These are phyloP conservation scores for Drosophila antonietae DNA, from an alignment of 2,888 invertebrate genomes.

Conservation along the genomic window DNA sequence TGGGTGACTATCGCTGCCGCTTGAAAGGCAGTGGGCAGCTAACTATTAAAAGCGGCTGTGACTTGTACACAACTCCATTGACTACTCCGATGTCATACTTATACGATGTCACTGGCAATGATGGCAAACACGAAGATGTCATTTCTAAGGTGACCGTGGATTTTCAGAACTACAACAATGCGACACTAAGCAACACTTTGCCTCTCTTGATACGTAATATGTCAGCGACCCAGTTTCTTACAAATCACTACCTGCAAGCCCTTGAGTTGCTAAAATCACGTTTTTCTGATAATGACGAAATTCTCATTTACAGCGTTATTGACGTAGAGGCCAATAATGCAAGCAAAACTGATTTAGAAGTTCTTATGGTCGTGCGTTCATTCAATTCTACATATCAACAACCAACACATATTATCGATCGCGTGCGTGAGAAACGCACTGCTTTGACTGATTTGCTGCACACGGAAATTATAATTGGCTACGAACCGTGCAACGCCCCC, in stretches of 20 bases:
- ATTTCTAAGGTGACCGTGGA: constrained; percentile 94
- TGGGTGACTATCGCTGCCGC: constrained; percentile 94
- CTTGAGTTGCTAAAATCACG: constrained; percentile 88
- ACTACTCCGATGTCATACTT: constrained; percentile 90
- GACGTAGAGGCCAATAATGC: constrained; percentile 83
- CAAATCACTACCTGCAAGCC: constrained; percentile 90
- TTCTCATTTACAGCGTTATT: constrained; percentile 90
- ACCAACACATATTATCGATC: constrained; percentile 88
- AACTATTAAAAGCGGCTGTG: constrained; percentile 91
- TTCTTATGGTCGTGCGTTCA: constrained; percentile 89
- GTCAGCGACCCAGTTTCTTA: constrained; percentile 91
- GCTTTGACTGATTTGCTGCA: constrained; percentile 88
- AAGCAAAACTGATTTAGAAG: constrained; percentile 85
- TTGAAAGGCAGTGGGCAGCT: constrained; percentile 88
- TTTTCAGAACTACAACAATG: constrained; percentile 92
- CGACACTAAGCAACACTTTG: constrained; percentile 92
- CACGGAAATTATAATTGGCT: constrained; percentile 88
- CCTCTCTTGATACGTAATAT: constrained; percentile 91
- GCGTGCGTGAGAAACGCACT: constrained; percentile 88
- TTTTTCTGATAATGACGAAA: constrained; percentile 88
- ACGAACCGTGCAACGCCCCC: constrained; percentile 89
- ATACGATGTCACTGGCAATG: constrained; percentile 93
- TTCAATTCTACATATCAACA: constrained; percentile 87
- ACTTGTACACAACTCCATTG: constrained; percentile 90
- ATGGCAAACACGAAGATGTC: constrained; percentile 94